Base-by-base conservation (phyloP, 1,140 invertebrate genomes). In the Eurytemora carolleeae region DNA sequence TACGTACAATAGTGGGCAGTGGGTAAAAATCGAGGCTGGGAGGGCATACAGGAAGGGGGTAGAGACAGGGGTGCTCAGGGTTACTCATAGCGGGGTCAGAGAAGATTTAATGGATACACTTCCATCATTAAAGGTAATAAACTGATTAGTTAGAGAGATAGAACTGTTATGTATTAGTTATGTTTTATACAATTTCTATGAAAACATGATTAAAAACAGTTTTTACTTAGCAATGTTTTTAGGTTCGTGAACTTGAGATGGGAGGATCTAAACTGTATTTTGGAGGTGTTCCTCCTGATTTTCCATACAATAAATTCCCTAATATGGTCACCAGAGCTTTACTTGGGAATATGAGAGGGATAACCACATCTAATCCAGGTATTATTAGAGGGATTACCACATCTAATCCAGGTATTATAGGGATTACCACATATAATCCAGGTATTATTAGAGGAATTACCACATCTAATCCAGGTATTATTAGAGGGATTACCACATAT, bases 1-100 rank as follows among this genome's bases (percentile, higher is more conserved):
- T 17, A 80, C 80, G 63, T 85, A 87, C 69, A 93, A 92, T 68
- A 84, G 78, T 61, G 89, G 88, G 3, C 78, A 82, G 63, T 84
- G 84, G 78, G 80, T 83, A 0, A 80, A 79, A 65, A 77, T 92
- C 2, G 80, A 84, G 66, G 84, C 86, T 7, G 69, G 69, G 54
- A 67, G 74, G 61, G 68, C 68, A 1, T n/a, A 12, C 31, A 44
- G 31, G 31, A 12, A 60, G 20, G 66, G 67, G 18, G 53, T 53
- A 15, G 67, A 69, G 62, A 70, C 64, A 16, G 67, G 67, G 64
- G 55, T 61, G 17, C 19, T 59, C 17, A 55, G 67, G 67, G 56
- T 72, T n/a, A 26, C 24, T 53, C 22, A 22, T 1, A 59, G 65
- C 24, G 44, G 57, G 22, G 59, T 31, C n/a, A 24, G 25, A 1